Base-by-base conservation (phyloP, 2,113 vertebrate species). In the Myxocyprinus asiaticus region DNA sequence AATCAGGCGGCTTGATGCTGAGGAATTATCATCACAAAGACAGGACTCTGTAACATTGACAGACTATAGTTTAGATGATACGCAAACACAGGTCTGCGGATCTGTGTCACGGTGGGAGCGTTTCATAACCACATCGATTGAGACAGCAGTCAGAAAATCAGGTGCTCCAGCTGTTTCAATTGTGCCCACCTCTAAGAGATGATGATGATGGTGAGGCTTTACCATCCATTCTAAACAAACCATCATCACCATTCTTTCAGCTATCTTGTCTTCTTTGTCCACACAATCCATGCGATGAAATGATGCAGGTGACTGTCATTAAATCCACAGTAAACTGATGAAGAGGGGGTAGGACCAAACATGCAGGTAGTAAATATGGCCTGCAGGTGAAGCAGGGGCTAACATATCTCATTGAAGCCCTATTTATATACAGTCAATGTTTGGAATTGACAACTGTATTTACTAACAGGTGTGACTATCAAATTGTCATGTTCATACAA, bases 21-120 rank as follows among this genome's bases (percentile, higher is more conserved):
- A 22, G 17, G 63, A 80, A 80, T 70, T 70, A 74, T 62, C 81
- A 51, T 78, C 68, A 85, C 71, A 78, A 85, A 85, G 51, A 51
- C 65, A 66, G 14, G 69, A 74, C 45, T 44, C 64, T 58, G 50
- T 74, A 74, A 72, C 74, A 81, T 44, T 78, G 79, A 78, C 51
- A 65, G 45, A n/a, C 79, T 66, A 70, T 78, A 58, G 78, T 69
- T 81, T 22, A 14, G 14, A 61, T 22, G 17, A 48, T 2, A 5
- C 75, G 15, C 73, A 42, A 78, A 81, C 50, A 77, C 6, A 3
- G 78, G 50, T 73, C 68, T 33, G 45, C 22, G 67, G 56, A 67
- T 61, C 58, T 44, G n/a, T 58, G 43, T 56, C 45, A 50, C 8
- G 9, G 43, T 66, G 62, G 64, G 79, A 77, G 56, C 11, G 42